Percentiles rank a stretch among this genome's conserved stretches.
phyloP scores from a whole-genome alignment of 2,888 invertebrate genomes.

The Cryptocephalus moraei region DNA sequence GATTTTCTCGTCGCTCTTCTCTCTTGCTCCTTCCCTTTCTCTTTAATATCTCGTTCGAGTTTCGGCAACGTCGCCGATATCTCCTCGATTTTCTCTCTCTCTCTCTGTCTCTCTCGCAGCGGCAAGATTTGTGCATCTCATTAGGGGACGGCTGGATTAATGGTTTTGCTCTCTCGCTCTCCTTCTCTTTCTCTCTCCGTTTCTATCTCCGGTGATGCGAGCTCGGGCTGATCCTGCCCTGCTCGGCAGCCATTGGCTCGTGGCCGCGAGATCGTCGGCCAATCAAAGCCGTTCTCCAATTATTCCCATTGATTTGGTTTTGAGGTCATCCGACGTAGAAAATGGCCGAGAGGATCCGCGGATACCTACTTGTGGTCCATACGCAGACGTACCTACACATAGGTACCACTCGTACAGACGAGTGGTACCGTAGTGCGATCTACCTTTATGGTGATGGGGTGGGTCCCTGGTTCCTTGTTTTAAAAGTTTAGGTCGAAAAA shows the following conservation, averaged over 20 bases:
- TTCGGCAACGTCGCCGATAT: conserved; percentile 9
- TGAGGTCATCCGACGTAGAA: conserved; percentile 35
- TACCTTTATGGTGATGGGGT: too few species aligned
- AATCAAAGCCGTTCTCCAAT: conserved; percentile 33
- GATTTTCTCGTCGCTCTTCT: too few species aligned
- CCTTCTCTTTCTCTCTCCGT: too few species aligned
- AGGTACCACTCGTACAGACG: too few species aligned
- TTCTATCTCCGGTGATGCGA: conserved; percentile 24
- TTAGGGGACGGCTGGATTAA: conserved; percentile 32
- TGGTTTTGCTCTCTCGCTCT: conserved; percentile 24
- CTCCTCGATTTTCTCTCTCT: background rate
- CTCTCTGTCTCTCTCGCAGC: conserved; percentile 6
- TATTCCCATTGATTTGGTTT: conserved; percentile 37
- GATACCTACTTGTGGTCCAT: too few species aligned
- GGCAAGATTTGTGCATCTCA: conserved; percentile 32
- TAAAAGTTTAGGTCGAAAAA: too few species aligned
- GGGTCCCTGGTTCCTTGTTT: too few species aligned
- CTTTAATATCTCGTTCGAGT: too few species aligned
- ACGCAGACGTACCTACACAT: too few species aligned
- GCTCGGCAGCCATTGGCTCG: conserved; percentile 22
- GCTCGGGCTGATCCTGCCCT: conserved; percentile 24
- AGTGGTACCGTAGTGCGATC: too few species aligned
- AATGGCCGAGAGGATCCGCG: conserved; percentile 27
- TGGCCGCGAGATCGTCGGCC: conserved; percentile 27
- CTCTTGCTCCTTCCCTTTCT: too few species aligned